Evolutionary conservation across 2,888 invertebrate genomes (phyloP).

Genomic region (Noctua janthe): DNA sequence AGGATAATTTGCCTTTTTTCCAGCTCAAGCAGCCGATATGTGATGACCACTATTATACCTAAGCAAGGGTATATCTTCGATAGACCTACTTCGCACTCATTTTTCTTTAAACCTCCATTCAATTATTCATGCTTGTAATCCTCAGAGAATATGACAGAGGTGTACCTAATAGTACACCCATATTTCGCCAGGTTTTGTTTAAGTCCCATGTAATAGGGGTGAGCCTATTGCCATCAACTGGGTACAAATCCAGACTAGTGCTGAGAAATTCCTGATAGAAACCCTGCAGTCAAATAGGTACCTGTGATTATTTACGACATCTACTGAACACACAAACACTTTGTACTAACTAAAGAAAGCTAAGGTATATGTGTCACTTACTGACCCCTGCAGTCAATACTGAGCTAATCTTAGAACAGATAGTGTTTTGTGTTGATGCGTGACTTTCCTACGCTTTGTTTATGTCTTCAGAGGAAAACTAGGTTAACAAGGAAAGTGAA

Average conservation of each 20-base stretch:
- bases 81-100: too few species aligned
- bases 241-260: background rate
- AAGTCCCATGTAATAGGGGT: too few species aligned
- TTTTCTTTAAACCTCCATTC: too few species aligned
- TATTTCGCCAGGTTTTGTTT: too few species aligned
- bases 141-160: too few species aligned
- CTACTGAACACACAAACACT: background rate
- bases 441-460: constrained; percentile 4
- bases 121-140: too few species aligned
- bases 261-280: background rate
- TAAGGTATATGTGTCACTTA: background rate
- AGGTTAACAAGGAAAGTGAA: background rate
- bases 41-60: too few species aligned
- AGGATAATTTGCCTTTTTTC: too few species aligned
- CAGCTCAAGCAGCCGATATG: too few species aligned
- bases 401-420: constrained; percentile 18
- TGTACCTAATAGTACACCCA: too few species aligned
- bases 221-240: too few species aligned
- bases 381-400: background rate
- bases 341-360: background rate
- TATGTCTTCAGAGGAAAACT: background rate
- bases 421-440: background rate
- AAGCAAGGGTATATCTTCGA: too few species aligned
- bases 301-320: background rate
- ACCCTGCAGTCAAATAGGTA: background rate